Evolutionary conservation across 1,140 invertebrate genomes (phyloP).

Genomic region (Scaptodrosophila lebanonensis): DNA sequence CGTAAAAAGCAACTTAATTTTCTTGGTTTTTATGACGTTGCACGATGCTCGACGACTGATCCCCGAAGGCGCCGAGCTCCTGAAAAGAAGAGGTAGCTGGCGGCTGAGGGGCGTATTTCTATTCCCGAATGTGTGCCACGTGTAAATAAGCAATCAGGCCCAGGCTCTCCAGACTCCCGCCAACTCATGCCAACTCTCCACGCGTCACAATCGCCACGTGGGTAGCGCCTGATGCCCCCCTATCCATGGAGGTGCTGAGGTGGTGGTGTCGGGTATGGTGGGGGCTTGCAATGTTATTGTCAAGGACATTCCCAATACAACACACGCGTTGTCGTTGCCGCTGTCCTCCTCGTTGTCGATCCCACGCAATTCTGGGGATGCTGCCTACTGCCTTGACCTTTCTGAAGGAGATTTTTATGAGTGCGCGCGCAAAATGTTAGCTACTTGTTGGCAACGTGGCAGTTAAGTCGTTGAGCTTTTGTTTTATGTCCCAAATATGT

Average conservation of each 20-base stretch:
- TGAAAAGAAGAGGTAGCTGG: not conserved
- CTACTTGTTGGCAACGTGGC: not conserved
- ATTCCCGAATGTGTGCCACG: conserved; percentile 54
- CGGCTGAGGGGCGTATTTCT: too few species aligned
- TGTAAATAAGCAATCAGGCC: conserved; percentile 58
- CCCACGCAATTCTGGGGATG: conserved; percentile 16
- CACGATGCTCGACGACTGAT: too few species aligned
- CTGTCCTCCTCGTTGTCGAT: not conserved
- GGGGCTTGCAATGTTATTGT: conserved; percentile 69
- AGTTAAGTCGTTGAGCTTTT: too few species aligned
- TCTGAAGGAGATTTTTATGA: conserved; percentile 54
- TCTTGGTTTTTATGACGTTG: too few species aligned
- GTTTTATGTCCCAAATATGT: too few species aligned
- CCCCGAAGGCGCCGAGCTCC: too few species aligned
- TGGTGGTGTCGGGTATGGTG: conserved; percentile 21
- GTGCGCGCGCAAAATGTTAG: not conserved
- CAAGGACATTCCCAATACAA: conserved; percentile 70
- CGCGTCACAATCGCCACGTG: conserved; percentile 28
- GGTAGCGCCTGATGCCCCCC: conserved; percentile 17
- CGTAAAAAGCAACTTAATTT: too few species aligned
- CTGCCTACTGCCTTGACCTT: conserved; percentile 57
- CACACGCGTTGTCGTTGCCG: conserved; percentile 39
- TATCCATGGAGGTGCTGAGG: not conserved
- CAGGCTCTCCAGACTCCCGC: conserved; percentile 21
- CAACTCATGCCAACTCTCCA: conserved; percentile 9